Evolutionary conservation across 2,888 invertebrate species (phyloP), one percentile per base, ranked within the genome.

Genomic region (Eubasilissa splendida): DNA sequence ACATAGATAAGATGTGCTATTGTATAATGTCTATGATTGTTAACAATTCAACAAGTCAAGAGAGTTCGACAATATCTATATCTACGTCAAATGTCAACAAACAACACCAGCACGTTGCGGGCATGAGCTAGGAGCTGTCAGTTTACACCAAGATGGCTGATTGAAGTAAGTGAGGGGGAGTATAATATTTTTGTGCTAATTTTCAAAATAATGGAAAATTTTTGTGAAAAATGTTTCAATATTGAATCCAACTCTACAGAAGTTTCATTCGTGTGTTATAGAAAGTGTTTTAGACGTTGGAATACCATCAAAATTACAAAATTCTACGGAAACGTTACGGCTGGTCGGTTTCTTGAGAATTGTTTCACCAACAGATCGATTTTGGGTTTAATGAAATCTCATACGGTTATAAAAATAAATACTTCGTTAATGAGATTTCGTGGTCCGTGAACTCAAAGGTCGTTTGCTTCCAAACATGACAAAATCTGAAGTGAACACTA

Each of bases 201-300:
- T 82, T 68, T 75, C 75, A 78, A 79, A 79, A 82, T 82, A 79
- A 82, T 82, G 82, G 82, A 82, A 79, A 63, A 68, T 79, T 52
- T 77, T 66, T 65, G 58, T 56, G 79, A 79, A 71, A 79, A 60
- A 58, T 58, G 70, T 79, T 56, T n/a, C 10, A 63, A 76, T 60
- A 79, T 53, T 58, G 58, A 70, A 71, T 71, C 33, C 50, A 63
- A 71, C 22, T 71, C 33, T 42, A 65, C 63, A 31, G 22, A 56
- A 65, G 33, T 63, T 31, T 50, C 68, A 8, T 22, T 11, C 58
- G 74, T 70, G 33, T 58, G n/a, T 22, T 65, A 53, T n/a, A 77
- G 22, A 66, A 79, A 82, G 76, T 66, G 66, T 66, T 66, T 31
- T 42, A 65, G 54, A n/a, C 42, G 58, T 53, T 31, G 59, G 65